phyloP scores from a whole-genome alignment of 2,888 invertebrate species.

The Eupithecia abbreviata region DNA sequence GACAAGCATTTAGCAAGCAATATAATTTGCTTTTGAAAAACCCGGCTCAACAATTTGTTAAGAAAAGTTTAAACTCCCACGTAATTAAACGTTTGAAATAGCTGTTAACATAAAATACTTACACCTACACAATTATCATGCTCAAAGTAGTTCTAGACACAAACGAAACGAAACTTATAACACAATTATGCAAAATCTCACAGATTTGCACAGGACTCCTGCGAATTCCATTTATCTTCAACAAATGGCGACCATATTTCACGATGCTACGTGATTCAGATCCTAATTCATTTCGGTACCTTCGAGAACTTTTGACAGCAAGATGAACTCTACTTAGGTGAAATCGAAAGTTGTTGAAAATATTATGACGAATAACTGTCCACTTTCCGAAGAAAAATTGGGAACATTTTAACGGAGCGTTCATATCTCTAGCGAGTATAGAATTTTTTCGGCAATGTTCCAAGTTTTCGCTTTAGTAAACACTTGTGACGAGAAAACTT shows the following conservation, averaged over 20 bases:
- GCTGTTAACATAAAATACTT: neutral
- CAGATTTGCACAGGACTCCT: slow-evolving; percentile 38
- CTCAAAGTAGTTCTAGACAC: neutral
- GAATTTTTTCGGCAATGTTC: slow-evolving; percentile 38
- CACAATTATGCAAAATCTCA: slow-evolving; percentile 26
- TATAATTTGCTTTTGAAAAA: too few species aligned
- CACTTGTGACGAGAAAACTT: slow-evolving; percentile 42
- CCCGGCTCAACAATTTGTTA: too few species aligned
- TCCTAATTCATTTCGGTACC: slow-evolving; percentile 49
- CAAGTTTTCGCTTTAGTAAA: slow-evolving; percentile 38
- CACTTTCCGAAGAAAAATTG: slow-evolving; percentile 36
- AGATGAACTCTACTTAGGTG: slow-evolving; percentile 42
- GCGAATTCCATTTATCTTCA: slow-evolving; percentile 44
- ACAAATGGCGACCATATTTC: slow-evolving; percentile 59
- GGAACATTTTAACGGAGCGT: slow-evolving; percentile 29
- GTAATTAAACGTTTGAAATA: too few species aligned
- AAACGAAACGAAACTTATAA: slow-evolving; percentile 15
- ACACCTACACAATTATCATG: neutral
- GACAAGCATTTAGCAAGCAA: too few species aligned
- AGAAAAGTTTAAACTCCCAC: too few species aligned
- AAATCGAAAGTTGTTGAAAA: slow-evolving; percentile 46
- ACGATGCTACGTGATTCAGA: slow-evolving; percentile 60
- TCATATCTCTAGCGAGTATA: slow-evolving; percentile 11
- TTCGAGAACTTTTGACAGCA: slow-evolving; percentile 47
- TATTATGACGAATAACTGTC: slow-evolving; percentile 40